These are phyloP conservation scores for Episyrphus balteatus DNA, from an alignment of 1,140 invertebrate species.

Conservation along the genomic window DNA sequence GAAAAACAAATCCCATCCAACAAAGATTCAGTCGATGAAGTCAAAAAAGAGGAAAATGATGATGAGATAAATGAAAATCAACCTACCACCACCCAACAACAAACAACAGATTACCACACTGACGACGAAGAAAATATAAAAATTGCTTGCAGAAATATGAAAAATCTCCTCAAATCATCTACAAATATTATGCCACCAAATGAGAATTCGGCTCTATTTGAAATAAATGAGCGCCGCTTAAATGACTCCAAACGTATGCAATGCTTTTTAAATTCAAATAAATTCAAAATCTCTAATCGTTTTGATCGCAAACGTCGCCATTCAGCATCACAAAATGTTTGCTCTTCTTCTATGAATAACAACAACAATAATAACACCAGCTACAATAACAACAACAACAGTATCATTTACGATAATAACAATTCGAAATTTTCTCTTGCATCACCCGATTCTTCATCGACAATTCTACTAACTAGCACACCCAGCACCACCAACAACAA, in stretches of 20 bases:
- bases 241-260: neutral
- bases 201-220: neutral
- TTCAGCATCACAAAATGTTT: constrained; percentile 16
- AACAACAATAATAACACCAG: neutral
- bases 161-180: neutral
- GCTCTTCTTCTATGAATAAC: neutral
- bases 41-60: neutral
- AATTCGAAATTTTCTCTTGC: neutral
- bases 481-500: neutral
- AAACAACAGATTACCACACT: neutral
- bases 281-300: constrained; percentile 2
- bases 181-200: neutral
- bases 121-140: neutral
- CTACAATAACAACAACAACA: constrained; percentile 7
- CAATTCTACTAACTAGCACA: neutral
- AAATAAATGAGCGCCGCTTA: neutral
- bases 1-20: neutral
- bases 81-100: neutral
- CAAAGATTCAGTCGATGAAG: neutral
- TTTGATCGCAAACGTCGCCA: constrained; percentile 15
- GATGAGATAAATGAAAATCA: neutral
- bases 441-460: neutral
- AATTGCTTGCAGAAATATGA: neutral
- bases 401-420: constrained; percentile 6
- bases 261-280: neutral